Evolutionary conservation across 2,888 invertebrate species (phyloP).

Genomic region (Pseudanteris insignis): DNA sequence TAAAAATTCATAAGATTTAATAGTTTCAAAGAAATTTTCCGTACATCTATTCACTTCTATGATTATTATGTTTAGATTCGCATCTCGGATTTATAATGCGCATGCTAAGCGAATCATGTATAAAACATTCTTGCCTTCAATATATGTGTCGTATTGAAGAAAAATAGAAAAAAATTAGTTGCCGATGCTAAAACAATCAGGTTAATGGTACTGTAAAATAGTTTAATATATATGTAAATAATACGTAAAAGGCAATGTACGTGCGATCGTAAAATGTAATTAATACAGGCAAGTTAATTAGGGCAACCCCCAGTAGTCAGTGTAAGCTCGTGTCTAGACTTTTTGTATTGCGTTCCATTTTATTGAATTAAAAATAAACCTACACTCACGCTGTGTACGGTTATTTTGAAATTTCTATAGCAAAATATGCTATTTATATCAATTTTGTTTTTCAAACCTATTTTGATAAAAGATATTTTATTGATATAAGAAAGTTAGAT

Average conservation of each 20-base stretch:
- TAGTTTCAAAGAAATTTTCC: no score
- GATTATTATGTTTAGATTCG: constrained; percentile 15
- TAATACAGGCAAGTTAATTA: constrained; percentile 25
- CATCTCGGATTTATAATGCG: constrained; percentile 8
- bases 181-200: constrained; percentile 18
- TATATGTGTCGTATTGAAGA: constrained; percentile 5
- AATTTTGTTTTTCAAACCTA: not conserved
- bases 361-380: constrained; percentile 1
- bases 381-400: no score
- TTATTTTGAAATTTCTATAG: no score
- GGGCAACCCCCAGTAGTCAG: constrained; percentile 20
- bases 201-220: constrained; percentile 24
- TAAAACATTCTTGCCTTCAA: constrained; percentile 24
- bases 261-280: constrained; percentile 31
- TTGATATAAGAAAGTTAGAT: no score
- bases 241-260: constrained; percentile 8
- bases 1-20: no score
- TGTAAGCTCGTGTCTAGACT: not conserved
- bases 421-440: not conserved
- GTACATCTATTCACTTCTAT: no score
- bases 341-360: constrained; percentile 6
- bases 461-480: no score
- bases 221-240: constrained; percentile 38
- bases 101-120: constrained; percentile 20
- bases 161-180: constrained; percentile 9